phyloP scores from a whole-genome alignment of 2,797 vertebrate species.

The Antrozous pallidus region DNA sequence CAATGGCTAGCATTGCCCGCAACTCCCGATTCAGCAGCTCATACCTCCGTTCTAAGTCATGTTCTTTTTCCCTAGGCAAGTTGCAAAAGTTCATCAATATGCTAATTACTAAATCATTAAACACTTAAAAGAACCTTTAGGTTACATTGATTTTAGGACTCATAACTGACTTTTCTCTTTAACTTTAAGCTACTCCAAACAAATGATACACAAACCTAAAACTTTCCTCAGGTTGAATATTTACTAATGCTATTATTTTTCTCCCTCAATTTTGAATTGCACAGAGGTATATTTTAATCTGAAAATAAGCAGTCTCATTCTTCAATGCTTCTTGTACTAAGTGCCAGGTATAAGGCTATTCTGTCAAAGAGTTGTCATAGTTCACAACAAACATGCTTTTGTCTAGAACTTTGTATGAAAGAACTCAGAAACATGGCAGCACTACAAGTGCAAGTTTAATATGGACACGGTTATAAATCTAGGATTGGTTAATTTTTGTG shows the following conservation, averaged over 20 bases:
- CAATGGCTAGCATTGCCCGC: slow-evolving; percentile 97
- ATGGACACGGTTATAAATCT: slow-evolving; percentile 65
- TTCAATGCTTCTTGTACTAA: slow-evolving; percentile 26
- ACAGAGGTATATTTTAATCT: slow-evolving; percentile 44
- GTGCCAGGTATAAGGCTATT: background rate
- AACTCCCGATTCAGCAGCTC: slow-evolving; percentile 98
- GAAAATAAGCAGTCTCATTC: slow-evolving; percentile 15
- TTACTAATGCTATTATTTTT: slow-evolving; percentile 36
- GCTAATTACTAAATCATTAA: slow-evolving; percentile 99
- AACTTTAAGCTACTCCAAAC: slow-evolving; percentile 98
- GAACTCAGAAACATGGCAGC: background rate
- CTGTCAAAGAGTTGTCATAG: slow-evolving; percentile 41
- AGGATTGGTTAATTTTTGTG: slow-evolving; percentile 68
- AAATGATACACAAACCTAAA: slow-evolving; percentile 92
- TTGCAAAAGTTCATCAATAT: slow-evolving; percentile 99
- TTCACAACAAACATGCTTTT: background rate
- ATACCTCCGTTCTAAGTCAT: slow-evolving; percentile 98
- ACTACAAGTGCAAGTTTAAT: slow-evolving; percentile 25
- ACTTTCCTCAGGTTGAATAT: slow-evolving; percentile 53
- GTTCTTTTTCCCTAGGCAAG: slow-evolving; percentile 99
- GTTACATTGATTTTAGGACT: slow-evolving; percentile 95
- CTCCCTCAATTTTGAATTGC: slow-evolving; percentile 38
- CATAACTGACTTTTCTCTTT: slow-evolving; percentile 88
- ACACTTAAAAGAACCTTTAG: slow-evolving; percentile 97
- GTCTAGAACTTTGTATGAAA: slow-evolving; percentile 31